Base-by-base conservation (phyloP, 2,797 vertebrate genomes). In the Cryptoprocta ferox region DNA sequence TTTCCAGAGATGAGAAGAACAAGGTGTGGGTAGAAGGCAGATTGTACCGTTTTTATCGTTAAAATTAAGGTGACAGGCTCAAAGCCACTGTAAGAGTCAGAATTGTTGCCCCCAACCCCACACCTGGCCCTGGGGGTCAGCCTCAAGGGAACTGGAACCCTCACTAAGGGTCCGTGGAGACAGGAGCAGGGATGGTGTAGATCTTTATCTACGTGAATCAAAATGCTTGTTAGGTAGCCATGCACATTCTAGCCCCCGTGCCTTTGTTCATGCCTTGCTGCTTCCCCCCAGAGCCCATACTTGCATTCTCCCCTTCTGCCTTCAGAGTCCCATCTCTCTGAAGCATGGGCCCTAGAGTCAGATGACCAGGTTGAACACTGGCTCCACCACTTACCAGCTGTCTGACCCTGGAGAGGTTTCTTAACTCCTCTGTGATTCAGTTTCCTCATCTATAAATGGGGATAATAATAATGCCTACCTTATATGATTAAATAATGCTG, bases 141-240 rank as follows among this genome's bases (percentile, higher is more conserved):
- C 53, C 37, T 76, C 81, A 28, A 30, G 71, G 65, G 56, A 68
- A 3, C 28, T 6, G 42, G 26, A 39, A 56, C 24, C 3, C 13
- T 2, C 1, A 1, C 18, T 12, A 42, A 73, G 88, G 10, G 15
- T 42, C 0, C 0, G 0, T 59, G 56, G 61, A 76, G 8, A 80
- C 7, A 89, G 30, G 13, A 35, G 21, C 39, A 35, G 59, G 50
- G 8, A 6, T 24, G 30, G 9, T 79, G 12, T 10, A 82, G 80
- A 19, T 32, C 59, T 63, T 53, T 50, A 56, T 65, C 28, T 53
- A 73, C 50, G 59, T 56, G 19, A 35, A 45, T 50, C 48, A 45
- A 70, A 70, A 10, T 56, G n/a, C 32, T 80, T 15, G 21, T 48
- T 82, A 70, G 50, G 24, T 28, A 16, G 28, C 42, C 37, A 11